Percentiles rank a stretch among this genome's conserved stretches.
Conservation (phyloP, 2,888 invertebrate genomes). For the Villa cingulata region DNA sequence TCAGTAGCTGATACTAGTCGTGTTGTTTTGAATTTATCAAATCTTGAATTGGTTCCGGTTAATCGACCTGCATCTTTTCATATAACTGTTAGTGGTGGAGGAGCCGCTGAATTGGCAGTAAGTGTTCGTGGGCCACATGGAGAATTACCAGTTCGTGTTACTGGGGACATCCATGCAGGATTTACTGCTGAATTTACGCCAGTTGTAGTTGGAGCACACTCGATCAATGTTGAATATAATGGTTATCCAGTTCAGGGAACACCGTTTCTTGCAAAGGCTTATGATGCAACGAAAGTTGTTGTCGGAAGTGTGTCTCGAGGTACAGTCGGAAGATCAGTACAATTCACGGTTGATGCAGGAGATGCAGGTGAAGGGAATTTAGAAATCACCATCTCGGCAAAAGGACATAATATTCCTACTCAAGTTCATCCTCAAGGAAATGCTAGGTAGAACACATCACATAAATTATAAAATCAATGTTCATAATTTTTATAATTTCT, state of each 20-base stretch:
- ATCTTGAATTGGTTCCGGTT: constrained; percentile 74
- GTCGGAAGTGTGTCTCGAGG: constrained; percentile 68
- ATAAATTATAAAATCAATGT: no score
- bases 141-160: constrained; percentile 77
- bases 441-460: constrained; percentile 34
- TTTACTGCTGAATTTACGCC: constrained; percentile 88
- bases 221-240: constrained; percentile 82
- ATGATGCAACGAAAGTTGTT: constrained; percentile 77
- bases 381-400: constrained; percentile 90
- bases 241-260: constrained; percentile 79
- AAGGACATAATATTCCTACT: constrained; percentile 86
- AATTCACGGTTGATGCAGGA: constrained; percentile 89
- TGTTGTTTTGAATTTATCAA: constrained; percentile 56
- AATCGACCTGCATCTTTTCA: constrained; percentile 67
- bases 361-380: constrained; percentile 95
- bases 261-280: constrained; percentile 80
- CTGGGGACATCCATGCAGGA: constrained; percentile 75
- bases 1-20: constrained; percentile 67
- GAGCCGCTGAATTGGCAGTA: constrained; percentile 73
- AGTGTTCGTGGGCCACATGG: constrained; percentile 77
- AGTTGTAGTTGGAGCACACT: constrained; percentile 82
- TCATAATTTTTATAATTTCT: constrained; percentile 19
- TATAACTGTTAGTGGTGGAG: constrained; percentile 56
- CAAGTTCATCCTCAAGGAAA: constrained; percentile 89
- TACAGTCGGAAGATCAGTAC: constrained; percentile 82